Evolutionary conservation across 2,113 vertebrate genomes (phyloP), one percentile per base, ranked within the genome.

Genomic region (Montifringilla adamsi): DNA sequence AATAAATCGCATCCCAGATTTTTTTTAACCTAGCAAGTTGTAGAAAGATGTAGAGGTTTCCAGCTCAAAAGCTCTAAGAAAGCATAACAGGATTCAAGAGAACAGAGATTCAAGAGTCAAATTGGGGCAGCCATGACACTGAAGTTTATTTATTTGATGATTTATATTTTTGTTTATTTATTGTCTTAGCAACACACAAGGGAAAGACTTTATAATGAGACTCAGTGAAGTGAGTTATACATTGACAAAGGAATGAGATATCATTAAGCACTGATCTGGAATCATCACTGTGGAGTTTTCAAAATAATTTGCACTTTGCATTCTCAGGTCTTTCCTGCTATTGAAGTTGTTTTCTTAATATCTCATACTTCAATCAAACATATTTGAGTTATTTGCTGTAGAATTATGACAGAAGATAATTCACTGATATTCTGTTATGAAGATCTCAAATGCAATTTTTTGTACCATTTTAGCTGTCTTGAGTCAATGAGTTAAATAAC

Each of bases 31-130:
- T 59, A 85, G 47, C 15, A 84, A 94, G 35, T 77, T 64, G 11
- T 60, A 90, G 63, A 93, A 94, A 94, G 55, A 60, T 87, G 46
- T n/a, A 90, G 86, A 91, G 66, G 74, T 93, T 96, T 94, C 62
- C 56, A 87, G 60, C 44, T 84, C 49, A 46, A 70, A 50, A 89
- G 11, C 55, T 81, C 39, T 87, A 83, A 78, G 44, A 76, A 89
- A 89, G 13, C 5, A 43, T n/a, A 52, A 58, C 44, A n/a, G 24
- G 27, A 86, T 80, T 77, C 35, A 58, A 69, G 39, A 76, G 37
- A 47, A 53, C 21, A 85, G 56, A 79, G 33, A 73, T 69, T 90
- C 39, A 24, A 66, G 63, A 93, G 55, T 15, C 52, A 63, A 59
- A 80, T 4, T 3, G 0, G 13, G 20, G 68, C 52, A 75, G 20